Evolutionary conservation across 2,797 vertebrate species (phyloP).

Genomic region (Macropodus opercularis): DNA sequence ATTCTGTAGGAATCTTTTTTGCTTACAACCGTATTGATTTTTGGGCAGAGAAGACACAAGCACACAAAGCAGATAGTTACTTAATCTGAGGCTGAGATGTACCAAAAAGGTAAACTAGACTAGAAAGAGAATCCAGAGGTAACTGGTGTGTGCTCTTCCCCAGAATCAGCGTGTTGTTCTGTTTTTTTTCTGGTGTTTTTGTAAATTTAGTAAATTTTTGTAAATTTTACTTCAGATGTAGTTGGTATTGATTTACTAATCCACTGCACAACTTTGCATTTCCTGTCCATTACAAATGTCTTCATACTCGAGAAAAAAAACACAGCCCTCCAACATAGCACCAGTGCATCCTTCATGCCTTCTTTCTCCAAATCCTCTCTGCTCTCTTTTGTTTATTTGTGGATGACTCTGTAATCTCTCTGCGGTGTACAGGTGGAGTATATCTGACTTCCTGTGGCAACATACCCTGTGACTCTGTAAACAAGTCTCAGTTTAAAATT

Average conservation of each 20-base stretch:
- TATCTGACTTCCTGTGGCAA: slow-evolving; percentile 68
- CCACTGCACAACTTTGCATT: slow-evolving; percentile 26
- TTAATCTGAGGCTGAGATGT: slow-evolving; percentile 29
- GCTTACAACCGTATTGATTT: slow-evolving; percentile 9
- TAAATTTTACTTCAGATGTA: slow-evolving; percentile 32
- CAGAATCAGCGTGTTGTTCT: slow-evolving; percentile 67
- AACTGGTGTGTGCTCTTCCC: slow-evolving; percentile 61
- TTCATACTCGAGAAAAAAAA: too few species aligned
- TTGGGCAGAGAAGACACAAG: not conserved
- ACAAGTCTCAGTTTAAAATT: slow-evolving; percentile 77
- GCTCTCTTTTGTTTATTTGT: slow-evolving; percentile 46
- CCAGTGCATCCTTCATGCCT: slow-evolving; percentile 29
- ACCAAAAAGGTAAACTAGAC: slow-evolving; percentile 46
- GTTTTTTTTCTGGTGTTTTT: too few species aligned
- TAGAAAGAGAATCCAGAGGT: slow-evolving; percentile 51
- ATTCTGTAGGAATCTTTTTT: slow-evolving; percentile 5
- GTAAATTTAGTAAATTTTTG: slow-evolving; percentile 54
- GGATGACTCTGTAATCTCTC: slow-evolving; percentile 66
- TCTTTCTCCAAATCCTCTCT: slow-evolving; percentile 17
- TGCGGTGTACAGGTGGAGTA: slow-evolving; percentile 65
- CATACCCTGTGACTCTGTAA: slow-evolving; percentile 71
- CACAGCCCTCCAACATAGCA: slow-evolving; percentile 22
- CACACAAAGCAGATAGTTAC: not conserved
- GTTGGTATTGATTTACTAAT: slow-evolving; percentile 40
- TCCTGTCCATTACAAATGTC: not conserved